phyloP scores from a whole-genome alignment of 2,888 invertebrate species.

The Xylota sylvarum region DNA sequence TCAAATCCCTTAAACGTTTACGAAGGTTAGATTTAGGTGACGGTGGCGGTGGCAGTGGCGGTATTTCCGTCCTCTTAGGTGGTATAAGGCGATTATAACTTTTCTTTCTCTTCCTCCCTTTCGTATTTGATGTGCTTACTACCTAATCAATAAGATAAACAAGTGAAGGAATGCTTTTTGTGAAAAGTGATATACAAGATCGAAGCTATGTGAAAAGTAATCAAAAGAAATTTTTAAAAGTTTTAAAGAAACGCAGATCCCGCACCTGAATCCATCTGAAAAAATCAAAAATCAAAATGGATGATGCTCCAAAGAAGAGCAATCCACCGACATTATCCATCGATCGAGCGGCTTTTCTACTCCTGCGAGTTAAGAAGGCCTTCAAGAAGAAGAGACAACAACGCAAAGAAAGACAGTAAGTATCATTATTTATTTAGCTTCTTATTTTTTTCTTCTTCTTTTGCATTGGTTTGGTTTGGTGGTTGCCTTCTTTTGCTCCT shows the following conservation, averaged over 20 bases:
- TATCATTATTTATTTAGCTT: slow-evolving; percentile 79
- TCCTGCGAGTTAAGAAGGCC: slow-evolving; percentile 94
- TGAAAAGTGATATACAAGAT: slow-evolving; percentile 27
- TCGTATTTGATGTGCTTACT: slow-evolving; percentile 19
- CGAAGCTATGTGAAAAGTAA: slow-evolving; percentile 43
- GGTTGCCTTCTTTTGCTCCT: slow-evolving; percentile 3
- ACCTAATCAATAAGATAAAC: slow-evolving; percentile 35
- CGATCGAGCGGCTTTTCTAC: slow-evolving; percentile 94
- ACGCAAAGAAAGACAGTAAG: slow-evolving; percentile 94
- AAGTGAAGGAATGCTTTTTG: slow-evolving; percentile 3
- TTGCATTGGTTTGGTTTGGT: background rate
- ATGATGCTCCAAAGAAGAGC: slow-evolving; percentile 82
- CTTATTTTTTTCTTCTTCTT: slow-evolving; percentile 4
- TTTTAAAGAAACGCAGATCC: slow-evolving; percentile 7
- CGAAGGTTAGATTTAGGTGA: slow-evolving; percentile 31
- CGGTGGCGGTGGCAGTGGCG: no score
- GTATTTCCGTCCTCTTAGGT: slow-evolving; percentile 32
- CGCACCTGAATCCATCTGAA: background rate
- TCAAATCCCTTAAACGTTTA: slow-evolving; percentile 29
- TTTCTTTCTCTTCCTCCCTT: background rate
- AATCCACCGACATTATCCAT: slow-evolving; percentile 89
- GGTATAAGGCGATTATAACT: slow-evolving; percentile 23
- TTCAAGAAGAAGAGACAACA: slow-evolving; percentile 96
- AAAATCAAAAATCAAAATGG: slow-evolving; percentile 76
- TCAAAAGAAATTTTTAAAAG: slow-evolving; percentile 9